Evolutionary conservation across 1,140 invertebrate genomes (phyloP), one percentile per base, ranked within the genome.

Genomic region (Phenacoccus solenopsis): DNA sequence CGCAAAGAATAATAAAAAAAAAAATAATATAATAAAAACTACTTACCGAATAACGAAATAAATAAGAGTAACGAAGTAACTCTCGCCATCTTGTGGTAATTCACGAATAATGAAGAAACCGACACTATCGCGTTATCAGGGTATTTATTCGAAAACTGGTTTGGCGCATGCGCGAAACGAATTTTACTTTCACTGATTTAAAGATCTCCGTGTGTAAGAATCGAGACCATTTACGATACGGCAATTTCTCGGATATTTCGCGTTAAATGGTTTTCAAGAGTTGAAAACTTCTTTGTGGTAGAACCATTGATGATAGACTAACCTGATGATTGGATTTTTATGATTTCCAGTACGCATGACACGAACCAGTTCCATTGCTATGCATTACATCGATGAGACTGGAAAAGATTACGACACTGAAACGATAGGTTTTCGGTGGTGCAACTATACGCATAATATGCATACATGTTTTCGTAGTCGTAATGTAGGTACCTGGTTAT

Each of bases 101-200:
- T 64, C 59, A 64, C 59, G 59, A 64, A 64, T 24, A 64, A 64
- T 25, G 25, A 64, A 64, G 59, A 64, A 64, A 64, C 59, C 59
- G 59, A 64, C 59, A 64, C 22, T 25, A 27, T 64, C 59, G 59
- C 21, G 22, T 64, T 64, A 64, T 64, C 59, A 64, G 3, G 3
- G 59, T 64, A 64, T 64, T 64, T 64, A 64, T 64, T 64, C 3
- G 16, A 64, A 20, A 64, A 64, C 59, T 64, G 59, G 59, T 64
- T 64, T 64, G 16, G 25, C 59, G 59, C 59, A 64, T 64, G 59
- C 59, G 59, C 59, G 59, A 64, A 24, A 64, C 25, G 59, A 64
- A 64, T 64, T 64, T 64, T 64, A 64, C 59, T 64, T 64, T 64
- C 59, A 64, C 59, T 64, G 59, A 64, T 25, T 64, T 64, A 25